Percentiles rank a stretch among this genome's conserved stretches.
Evolutionary conservation across 1,140 invertebrate species (phyloP).

Genomic region (Rhagoletis zephyria): DNA sequence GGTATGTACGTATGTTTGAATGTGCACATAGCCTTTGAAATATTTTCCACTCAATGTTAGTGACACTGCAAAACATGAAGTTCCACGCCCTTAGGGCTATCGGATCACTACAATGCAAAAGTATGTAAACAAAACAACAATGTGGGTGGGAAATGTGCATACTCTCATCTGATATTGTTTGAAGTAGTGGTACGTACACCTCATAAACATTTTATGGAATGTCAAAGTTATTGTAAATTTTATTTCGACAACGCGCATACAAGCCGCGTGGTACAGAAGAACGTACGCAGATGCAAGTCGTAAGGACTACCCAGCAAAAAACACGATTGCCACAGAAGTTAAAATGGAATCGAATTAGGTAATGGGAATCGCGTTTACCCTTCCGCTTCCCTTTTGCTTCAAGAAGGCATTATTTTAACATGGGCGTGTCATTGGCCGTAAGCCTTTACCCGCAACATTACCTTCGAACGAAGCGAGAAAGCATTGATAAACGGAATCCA

Average conservation of each 20-base stretch:
- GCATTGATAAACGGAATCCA: too few species aligned
- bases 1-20: background rate
- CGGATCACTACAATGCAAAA: background rate
- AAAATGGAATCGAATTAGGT: too few species aligned
- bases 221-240: slow-evolving; percentile 37
- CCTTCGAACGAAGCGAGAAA: too few species aligned
- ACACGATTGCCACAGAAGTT: too few species aligned
- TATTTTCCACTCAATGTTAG: slow-evolving; percentile 1
- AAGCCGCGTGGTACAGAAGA: background rate
- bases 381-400: too few species aligned
- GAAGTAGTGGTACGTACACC: slow-evolving; percentile 12
- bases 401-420: too few species aligned
- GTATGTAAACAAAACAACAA: background rate
- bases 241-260: background rate
- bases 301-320: too few species aligned
- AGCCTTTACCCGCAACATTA: too few species aligned
- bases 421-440: too few species aligned
- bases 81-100: background rate
- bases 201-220: slow-evolving; percentile 40
- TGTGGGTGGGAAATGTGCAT: background rate
- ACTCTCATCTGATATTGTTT: background rate
- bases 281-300: too few species aligned
- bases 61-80: slow-evolving; percentile 2
- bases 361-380: too few species aligned
- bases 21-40: background rate